Evolutionary conservation across 2,888 invertebrate genomes (phyloP).

Genomic region (Lepeophtheirus nordmannii): DNA sequence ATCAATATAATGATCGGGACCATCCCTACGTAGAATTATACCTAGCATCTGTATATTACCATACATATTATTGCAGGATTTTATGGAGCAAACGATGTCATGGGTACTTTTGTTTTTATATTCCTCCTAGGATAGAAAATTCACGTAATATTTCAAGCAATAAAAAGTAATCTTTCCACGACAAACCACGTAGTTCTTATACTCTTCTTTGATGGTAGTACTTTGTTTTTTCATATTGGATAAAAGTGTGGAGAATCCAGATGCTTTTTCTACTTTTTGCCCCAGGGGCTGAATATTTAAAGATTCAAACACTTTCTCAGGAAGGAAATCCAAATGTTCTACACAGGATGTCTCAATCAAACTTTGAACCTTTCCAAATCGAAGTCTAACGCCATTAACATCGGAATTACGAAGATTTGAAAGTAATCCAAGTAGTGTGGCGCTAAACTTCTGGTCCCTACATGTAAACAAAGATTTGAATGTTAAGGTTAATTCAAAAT

Average conservation of each 20-base stretch:
- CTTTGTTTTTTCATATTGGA: neutral
- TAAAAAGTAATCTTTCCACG: neutral
- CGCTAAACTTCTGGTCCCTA: slow-evolving; percentile 76
- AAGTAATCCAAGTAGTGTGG: slow-evolving; percentile 79
- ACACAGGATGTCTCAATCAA: slow-evolving; percentile 94
- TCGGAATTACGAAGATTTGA: slow-evolving; percentile 93
- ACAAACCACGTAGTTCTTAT: neutral
- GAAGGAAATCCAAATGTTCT: slow-evolving; percentile 39
- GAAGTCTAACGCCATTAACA: slow-evolving; percentile 86
- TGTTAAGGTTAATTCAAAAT: neutral
- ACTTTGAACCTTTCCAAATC: slow-evolving; percentile 84
- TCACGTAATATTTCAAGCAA: neutral
- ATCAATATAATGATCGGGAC: slow-evolving; percentile 56
- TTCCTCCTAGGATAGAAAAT: slow-evolving; percentile 1
- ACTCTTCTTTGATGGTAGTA: neutral
- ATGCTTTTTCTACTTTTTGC: neutral
- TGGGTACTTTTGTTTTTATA: slow-evolving; percentile 9
- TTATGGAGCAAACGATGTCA: slow-evolving; percentile 26
- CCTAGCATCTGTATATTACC: slow-evolving; percentile 69
- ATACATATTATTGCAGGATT: slow-evolving; percentile 42
- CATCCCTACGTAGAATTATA: slow-evolving; percentile 61
- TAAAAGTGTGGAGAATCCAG: neutral
- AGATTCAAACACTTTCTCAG: neutral
- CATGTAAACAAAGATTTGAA: neutral
- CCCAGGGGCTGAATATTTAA: neutral